phyloP scores from a whole-genome alignment of 2,888 invertebrate species.

The Xestia sexstrigata region DNA sequence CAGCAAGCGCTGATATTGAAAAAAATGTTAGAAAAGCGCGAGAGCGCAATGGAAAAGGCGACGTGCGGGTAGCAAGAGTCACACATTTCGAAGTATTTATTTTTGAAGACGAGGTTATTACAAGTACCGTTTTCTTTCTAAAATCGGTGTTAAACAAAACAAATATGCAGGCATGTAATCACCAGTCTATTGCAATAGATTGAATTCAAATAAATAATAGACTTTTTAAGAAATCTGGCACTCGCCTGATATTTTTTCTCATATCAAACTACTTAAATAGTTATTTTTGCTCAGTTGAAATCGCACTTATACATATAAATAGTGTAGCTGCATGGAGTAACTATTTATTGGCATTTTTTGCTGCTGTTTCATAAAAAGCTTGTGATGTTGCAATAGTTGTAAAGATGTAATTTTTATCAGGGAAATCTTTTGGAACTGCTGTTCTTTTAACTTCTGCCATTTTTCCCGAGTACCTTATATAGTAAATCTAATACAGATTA shows the following conservation, averaged over 20 bases:
- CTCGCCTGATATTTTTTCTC: neutral
- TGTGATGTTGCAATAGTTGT: neutral
- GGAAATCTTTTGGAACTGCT: neutral
- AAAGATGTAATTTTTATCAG: neutral
- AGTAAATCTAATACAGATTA: neutral
- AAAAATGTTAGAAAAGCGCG: neutral
- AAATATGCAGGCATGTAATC: neutral
- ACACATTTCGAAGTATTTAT: too few relatives aligned
- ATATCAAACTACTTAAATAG: neutral
- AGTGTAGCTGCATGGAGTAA: neutral
- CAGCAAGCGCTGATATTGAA: too few relatives aligned
- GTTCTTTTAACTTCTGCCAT: neutral
- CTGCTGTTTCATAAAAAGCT: neutral
- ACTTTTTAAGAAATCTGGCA: neutral
- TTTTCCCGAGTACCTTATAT: neutral
- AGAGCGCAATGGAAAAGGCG: neutral
- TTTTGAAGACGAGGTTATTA: too few relatives aligned
- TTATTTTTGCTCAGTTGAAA: conserved; percentile 7
- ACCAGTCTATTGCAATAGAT: neutral
- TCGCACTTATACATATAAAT: conserved; percentile 1
- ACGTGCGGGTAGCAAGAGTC: neutral
- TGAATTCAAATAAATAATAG: neutral
- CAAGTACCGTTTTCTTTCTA: too few relatives aligned
- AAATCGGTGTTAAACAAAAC: neutral
- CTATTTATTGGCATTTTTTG: too few relatives aligned